Percentiles rank a stretch among this genome's conserved stretches.
These are phyloP conservation scores for Tenrec ecaudatus DNA, from an alignment of 2,113 vertebrate species.

Conservation along the genomic window DNA sequence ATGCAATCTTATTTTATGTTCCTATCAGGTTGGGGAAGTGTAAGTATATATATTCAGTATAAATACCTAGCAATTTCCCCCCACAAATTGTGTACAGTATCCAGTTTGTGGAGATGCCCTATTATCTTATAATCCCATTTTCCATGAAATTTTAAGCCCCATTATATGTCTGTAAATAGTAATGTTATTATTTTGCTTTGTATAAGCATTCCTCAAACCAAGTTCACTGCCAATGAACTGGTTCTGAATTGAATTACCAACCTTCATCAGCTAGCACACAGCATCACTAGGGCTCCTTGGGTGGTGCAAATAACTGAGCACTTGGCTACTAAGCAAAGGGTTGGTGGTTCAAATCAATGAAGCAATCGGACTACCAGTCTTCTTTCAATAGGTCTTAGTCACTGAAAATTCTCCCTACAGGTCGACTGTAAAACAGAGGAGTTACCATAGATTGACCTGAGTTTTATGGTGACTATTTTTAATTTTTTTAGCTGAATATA, in stretches of 20 bases:
- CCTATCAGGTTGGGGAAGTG: background rate
- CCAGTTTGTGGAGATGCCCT: no score
- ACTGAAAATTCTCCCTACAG: background rate
- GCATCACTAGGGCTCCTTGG: background rate
- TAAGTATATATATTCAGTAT: background rate
- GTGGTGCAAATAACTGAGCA: background rate
- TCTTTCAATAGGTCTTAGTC: background rate
- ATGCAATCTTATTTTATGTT: background rate
- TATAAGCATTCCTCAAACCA: background rate
- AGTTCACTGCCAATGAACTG: no score
- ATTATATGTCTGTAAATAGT: background rate
- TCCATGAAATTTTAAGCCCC: no score
- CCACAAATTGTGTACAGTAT: background rate
- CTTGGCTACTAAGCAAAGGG: background rate
- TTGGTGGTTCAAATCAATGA: background rate
- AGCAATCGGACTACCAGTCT: background rate
- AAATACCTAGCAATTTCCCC: background rate
- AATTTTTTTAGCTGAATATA: background rate
- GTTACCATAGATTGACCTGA: background rate
- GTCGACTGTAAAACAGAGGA: background rate
- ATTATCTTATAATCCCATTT: no score
- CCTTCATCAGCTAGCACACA: no score
- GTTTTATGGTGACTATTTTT: background rate
- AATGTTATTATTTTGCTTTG: background rate
- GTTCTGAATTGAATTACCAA: no score